Evolutionary conservation across 2,888 invertebrate species (phyloP).

Genomic region (Macaria liturata): DNA sequence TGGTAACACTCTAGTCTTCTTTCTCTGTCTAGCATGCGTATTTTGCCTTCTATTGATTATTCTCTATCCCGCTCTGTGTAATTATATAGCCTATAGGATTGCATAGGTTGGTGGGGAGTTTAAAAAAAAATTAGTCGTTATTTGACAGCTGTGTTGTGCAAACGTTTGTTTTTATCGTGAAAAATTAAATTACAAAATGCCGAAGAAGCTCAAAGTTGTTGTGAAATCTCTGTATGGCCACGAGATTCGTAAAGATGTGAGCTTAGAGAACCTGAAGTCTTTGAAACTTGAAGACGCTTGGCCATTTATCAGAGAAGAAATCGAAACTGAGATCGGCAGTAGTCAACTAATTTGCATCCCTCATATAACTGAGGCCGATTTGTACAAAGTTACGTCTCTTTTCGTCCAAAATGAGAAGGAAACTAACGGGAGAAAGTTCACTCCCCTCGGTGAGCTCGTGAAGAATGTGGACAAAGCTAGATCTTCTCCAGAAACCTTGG

Average conservation of each 20-base stretch:
- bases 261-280: constrained; percentile 70
- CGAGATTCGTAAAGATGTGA: constrained; percentile 80
- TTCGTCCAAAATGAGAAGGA: constrained; percentile 75
- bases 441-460: constrained; percentile 69
- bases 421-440: constrained; percentile 75
- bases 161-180: constrained; percentile 33
- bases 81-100: neutral
- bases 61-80: constrained; percentile 30
- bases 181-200: constrained; percentile 58
- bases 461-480: constrained; percentile 70
- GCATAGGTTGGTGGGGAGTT: neutral
- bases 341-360: constrained; percentile 78
- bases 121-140: constrained; percentile 42
- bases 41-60: constrained; percentile 37
- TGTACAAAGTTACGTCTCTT: constrained; percentile 76
- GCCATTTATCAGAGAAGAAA: constrained; percentile 81
- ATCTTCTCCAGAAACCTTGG: constrained; percentile 64
- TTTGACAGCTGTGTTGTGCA: constrained; percentile 39
- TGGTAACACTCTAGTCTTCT: constrained; percentile 31
- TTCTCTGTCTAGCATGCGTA: constrained; percentile 31
- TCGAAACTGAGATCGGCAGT: constrained; percentile 79
- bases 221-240: constrained; percentile 78
- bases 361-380: constrained; percentile 77
- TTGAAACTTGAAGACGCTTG: constrained; percentile 78
- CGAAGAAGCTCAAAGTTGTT: constrained; percentile 77